A percentile compares a stretch with the other conserved stretches of the same genome.
Evolutionary conservation across 1,140 invertebrate genomes (phyloP).

Genomic region (Dryas iulia): DNA sequence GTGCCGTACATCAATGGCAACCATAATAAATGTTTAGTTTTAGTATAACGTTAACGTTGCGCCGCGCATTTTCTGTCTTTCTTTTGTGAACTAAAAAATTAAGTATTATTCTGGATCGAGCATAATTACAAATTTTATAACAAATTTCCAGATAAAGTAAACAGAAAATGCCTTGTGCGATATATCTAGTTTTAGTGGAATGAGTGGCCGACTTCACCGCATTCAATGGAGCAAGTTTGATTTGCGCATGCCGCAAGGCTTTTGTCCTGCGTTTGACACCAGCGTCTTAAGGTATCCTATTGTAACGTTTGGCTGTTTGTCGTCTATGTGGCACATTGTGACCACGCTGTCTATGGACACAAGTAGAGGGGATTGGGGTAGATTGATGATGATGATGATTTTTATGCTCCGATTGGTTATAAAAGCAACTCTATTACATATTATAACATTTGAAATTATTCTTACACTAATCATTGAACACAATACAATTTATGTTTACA

Average conservation of each 20-base stretch:
- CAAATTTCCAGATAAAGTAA: conserved; percentile 47
- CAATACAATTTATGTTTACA: conserved; percentile 33
- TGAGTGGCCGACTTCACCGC: conserved; percentile 77
- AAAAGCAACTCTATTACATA: not conserved
- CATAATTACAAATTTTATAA: not conserved
- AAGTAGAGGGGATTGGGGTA: conserved; percentile 57
- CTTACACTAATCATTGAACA: conserved; percentile 2
- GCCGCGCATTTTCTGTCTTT: conserved; percentile 61
- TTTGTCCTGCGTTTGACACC: conserved; percentile 70
- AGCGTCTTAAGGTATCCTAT: conserved; percentile 70
- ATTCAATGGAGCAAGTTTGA: conserved; percentile 74
- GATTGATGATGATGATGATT: conserved; percentile 60
- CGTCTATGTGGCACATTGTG: conserved; percentile 64
- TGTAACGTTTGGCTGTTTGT: conserved; percentile 70
- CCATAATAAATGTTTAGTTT: conserved; percentile 24
- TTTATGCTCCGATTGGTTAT: not conserved
- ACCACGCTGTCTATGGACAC: conserved; percentile 67
- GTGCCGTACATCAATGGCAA: conserved; percentile 20
- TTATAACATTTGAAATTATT: not conserved
- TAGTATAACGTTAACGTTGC: conserved; percentile 38
- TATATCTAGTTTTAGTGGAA: conserved; percentile 73
- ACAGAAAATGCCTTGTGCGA: conserved; percentile 69
- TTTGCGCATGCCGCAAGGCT: conserved; percentile 76
- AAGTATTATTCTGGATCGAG: not conserved
- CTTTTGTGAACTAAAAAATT: not conserved